These are phyloP conservation scores for Tetrapedia diversipes DNA, from an alignment of 2,888 invertebrate species.

Conservation along the genomic window DNA sequence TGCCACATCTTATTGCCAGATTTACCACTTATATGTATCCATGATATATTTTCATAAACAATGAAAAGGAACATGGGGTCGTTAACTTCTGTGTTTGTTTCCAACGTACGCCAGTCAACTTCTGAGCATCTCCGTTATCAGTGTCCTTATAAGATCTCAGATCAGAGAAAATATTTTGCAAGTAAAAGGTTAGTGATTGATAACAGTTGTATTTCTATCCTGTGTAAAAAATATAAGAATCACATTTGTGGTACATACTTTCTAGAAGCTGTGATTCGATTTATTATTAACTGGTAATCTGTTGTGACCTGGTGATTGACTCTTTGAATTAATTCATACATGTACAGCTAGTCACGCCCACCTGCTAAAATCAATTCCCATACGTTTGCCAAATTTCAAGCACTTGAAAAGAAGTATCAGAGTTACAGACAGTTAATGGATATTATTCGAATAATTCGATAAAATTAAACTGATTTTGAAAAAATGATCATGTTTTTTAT, in stretches of 20 bases:
- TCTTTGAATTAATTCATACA: too few relatives aligned
- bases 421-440: too few relatives aligned
- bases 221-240: neutral
- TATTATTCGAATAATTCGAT: too few relatives aligned
- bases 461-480: too few relatives aligned
- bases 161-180: constrained; percentile 35
- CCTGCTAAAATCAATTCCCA: too few relatives aligned
- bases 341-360: too few relatives aligned
- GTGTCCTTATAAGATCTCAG: neutral
- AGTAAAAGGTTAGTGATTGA: constrained; percentile 30
- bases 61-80: neutral
- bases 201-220: constrained; percentile 21
- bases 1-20: too few relatives aligned
- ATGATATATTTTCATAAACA: neutral
- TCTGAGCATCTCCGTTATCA: constrained; percentile 1
- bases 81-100: constrained; percentile 7
- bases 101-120: neutral
- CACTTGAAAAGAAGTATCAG: too few relatives aligned
- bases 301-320: too few relatives aligned
- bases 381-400: too few relatives aligned
- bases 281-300: too few relatives aligned
- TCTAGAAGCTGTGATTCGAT: neutral
- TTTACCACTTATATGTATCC: neutral
- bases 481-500: too few relatives aligned
- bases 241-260: neutral